Evolutionary conservation across 1,140 invertebrate genomes (phyloP), one percentile per base, ranked within the genome.

Genomic region (Telenomus remus): DNA sequence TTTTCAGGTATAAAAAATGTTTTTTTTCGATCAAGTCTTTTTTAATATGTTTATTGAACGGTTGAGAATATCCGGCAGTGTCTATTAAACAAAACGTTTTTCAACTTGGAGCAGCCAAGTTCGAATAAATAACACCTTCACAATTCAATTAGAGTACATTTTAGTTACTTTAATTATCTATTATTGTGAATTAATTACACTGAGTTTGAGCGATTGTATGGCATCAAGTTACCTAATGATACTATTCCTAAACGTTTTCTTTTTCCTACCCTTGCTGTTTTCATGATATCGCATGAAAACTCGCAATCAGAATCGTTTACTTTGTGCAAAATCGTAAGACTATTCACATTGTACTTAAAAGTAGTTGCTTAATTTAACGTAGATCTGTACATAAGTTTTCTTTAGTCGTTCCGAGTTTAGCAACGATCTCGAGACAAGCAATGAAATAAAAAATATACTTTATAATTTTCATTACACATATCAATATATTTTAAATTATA

Each of bases 121-220:
- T 12, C 43, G 6, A 48, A 16, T 27, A 27, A 48, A 48, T n/a
- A 19, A 48, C 6, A 19, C 16, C 8, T 48, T 39, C 37, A 39
- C 37, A n/a, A 9, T 39, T 39, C 9, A 39, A 39, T 39, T 39
- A 9, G 37, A 9, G n/a, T 63, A 69, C 54, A 48, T 47, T 47
- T 53, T 55, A 71, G 63, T 63, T 43, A 59, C 57, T 33, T 68
- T 61, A 57, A 70, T 56, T 71, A 78, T 55, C 78, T 78, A 81
- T 66, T 71, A 78, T 65, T 44, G 50, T 73, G 71, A 81, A 81
- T 77, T 80, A 81, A 82, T 82, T 83, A 85, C 80, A 80, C 61
- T 79, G 77, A 83, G 79, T 82, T 85, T 82, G 83, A 85, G 81
- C 82, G 83, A 80, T 82, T 83, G 81, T 79, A 85, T 82, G 79